phyloP scores from a whole-genome alignment of 2,113 vertebrate genomes.

The Athene cunicularia region DNA sequence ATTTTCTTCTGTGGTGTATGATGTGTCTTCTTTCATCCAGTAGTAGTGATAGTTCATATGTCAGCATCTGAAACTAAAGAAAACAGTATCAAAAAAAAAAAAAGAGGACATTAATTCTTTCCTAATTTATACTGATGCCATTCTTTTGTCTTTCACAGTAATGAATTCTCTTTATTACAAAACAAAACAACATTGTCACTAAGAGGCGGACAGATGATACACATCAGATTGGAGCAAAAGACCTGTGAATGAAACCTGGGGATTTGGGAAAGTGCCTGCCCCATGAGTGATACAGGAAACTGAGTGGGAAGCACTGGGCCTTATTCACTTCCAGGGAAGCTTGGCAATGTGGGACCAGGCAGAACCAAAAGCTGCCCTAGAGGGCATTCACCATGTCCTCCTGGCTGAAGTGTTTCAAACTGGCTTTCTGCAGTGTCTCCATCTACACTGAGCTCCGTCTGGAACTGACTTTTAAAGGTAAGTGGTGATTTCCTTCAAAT shows the following conservation, averaged over 20 bases:
- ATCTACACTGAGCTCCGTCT: neutral
- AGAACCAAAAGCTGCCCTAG: neutral
- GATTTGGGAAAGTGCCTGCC: neutral
- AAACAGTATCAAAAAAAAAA: neutral
- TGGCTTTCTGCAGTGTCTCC: neutral
- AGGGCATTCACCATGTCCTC: neutral
- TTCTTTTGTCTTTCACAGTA: neutral
- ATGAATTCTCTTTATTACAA: neutral
- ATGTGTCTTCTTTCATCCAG: neutral
- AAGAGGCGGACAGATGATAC: neutral
- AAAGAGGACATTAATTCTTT: neutral
- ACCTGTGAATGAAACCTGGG: neutral
- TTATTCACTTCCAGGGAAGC: neutral
- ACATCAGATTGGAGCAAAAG: neutral
- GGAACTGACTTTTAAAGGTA: neutral
- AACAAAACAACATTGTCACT: neutral
- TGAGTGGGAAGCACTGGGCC: neutral
- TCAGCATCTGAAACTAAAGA: neutral
- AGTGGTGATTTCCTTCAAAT: neutral
- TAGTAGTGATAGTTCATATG: neutral
- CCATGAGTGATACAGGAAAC: fast-evolving
- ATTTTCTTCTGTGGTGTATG: neutral
- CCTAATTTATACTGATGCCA: neutral
- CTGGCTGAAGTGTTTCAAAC: no score
- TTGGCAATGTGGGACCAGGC: neutral